Conservation (phyloP, 30 jellyfish, hydroid and myxozoan genomes). For the Cassiopea andromeda region DNA sequence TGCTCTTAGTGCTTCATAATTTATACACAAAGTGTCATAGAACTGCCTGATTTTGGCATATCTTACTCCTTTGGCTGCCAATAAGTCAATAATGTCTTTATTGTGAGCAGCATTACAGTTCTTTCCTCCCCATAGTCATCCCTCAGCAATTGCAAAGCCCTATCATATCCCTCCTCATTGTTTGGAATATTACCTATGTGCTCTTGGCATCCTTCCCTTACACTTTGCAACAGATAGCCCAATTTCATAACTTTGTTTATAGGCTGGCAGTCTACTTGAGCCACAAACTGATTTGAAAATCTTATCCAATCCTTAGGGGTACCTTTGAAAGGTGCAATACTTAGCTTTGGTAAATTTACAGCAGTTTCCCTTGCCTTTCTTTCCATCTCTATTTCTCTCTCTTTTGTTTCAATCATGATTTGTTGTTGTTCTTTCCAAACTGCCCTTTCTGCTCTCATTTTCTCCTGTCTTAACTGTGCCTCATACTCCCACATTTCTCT, state of each 20-base stretch:
- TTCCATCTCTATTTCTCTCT: slow-evolving; percentile 53
- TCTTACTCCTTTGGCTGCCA: slow-evolving; percentile 12
- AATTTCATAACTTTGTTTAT: slow-evolving; percentile 33
- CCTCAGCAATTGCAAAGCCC: slow-evolving; percentile 59
- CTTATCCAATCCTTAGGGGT: slow-evolving; percentile 53
- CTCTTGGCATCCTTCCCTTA: slow-evolving; percentile 50
- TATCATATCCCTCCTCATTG: slow-evolving; percentile 49
- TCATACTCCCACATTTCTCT: slow-evolving; percentile 33
- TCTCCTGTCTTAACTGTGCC: slow-evolving; percentile 1
- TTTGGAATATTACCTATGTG: slow-evolving; percentile 50
- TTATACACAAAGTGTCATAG: slow-evolving; percentile 42
- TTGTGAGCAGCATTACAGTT: slow-evolving; percentile 59
- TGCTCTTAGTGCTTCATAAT: slow-evolving; percentile 57
- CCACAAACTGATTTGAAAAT: slow-evolving; percentile 37
- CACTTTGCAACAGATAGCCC: slow-evolving; percentile 29
- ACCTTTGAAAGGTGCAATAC: slow-evolving; percentile 72
- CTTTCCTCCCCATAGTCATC: slow-evolving; percentile 54
- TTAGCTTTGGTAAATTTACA: slow-evolving; percentile 34
- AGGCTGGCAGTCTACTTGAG: slow-evolving; percentile 58
- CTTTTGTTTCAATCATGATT: slow-evolving; percentile 39
- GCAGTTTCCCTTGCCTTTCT: slow-evolving; percentile 28
- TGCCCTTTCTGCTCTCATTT: slow-evolving; percentile 44
- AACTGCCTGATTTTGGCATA: slow-evolving; percentile 45
- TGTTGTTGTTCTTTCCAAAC: slow-evolving; percentile 46
- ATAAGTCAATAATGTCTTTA: slow-evolving; percentile 36